Base-by-base conservation (phyloP, 2,113 vertebrate genomes). In the Amphilophus citrinellus region DNA sequence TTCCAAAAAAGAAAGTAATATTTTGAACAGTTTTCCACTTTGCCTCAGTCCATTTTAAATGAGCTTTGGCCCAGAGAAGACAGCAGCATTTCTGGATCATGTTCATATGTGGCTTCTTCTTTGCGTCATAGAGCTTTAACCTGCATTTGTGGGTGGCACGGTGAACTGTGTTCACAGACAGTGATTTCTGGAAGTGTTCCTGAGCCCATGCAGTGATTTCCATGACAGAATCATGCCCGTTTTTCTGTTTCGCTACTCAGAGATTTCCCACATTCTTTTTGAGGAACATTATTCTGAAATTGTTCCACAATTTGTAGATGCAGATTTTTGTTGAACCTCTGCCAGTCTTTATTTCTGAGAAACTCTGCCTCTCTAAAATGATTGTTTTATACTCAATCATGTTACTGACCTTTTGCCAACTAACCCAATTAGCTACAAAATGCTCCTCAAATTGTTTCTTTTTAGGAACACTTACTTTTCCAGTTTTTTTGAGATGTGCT, bases 291-390 rank as follows among this genome's bases (percentile, higher is more conserved):
- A 71, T 50, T 50, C 47, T 22, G 42, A 50, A 15, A 47, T 47
- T 71, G 47, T 71, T 71, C 42, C 65, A 71, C 18, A 24, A 71
- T 71, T 50, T 68, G 65, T 68, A 68, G 5, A 68, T 18, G 22
- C 63, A 3, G 27, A 18, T 47, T 68, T 2, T 27, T 11, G 2
- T 22, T 68, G 42, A 47, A 47, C 22, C 65, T 44, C 65, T 27
- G 22, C 65, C 42, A 47, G 65, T 50, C 17, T 20, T 53, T 53
- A 53, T 18, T 20, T 53, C 20, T 53, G 50, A 53, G 7, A 53
- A 20, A 18, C 50, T 3, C 63, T 68, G 44, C 22, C 22, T 47
- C 39, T 47, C 22, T 47, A 27, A 68, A 2, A 47, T 68, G 13
- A 39, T 68, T 39, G 18, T 30, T 47, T 47, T 24, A 18, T 50